Evolutionary conservation across 2,888 invertebrate species (phyloP).

Genomic region (Electrophaes corylata): DNA sequence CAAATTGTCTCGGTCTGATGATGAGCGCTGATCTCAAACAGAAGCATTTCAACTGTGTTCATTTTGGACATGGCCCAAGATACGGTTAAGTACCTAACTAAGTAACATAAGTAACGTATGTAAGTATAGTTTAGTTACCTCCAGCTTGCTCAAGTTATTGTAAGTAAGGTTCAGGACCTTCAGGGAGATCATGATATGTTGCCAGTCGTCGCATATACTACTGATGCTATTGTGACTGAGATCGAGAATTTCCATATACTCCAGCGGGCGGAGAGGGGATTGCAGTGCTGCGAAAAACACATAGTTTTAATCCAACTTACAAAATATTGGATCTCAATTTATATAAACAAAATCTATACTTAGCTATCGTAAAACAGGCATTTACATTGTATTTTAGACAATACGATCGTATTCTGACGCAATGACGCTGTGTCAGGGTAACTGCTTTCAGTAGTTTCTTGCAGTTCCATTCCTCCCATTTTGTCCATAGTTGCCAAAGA

Average conservation of each 20-base stretch:
- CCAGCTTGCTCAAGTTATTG: conserved; percentile 18
- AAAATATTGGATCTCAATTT: background rate
- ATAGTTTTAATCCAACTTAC: background rate
- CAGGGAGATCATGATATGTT: background rate
- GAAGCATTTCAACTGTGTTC: no score
- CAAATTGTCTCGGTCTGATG: no score
- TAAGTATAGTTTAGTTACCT: conserved; percentile 14
- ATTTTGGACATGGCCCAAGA: no score
- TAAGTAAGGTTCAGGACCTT: conserved; percentile 11
- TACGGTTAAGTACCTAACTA: background rate
- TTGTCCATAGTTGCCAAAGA: no score
- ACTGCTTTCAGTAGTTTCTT: no score
- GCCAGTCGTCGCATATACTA: background rate
- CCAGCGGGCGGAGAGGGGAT: background rate
- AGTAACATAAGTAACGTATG: background rate
- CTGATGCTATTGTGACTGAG: background rate
- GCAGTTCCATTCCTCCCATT: no score
- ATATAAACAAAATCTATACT: no score
- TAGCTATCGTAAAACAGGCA: no score
- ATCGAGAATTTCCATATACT: background rate
- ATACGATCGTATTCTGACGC: no score
- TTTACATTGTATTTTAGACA: no score
- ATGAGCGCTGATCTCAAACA: no score
- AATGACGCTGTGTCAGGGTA: no score
- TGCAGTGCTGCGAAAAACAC: background rate